Evolutionary conservation across 2,113 vertebrate species (phyloP).

Genomic region (Glaucomys volans): DNA sequence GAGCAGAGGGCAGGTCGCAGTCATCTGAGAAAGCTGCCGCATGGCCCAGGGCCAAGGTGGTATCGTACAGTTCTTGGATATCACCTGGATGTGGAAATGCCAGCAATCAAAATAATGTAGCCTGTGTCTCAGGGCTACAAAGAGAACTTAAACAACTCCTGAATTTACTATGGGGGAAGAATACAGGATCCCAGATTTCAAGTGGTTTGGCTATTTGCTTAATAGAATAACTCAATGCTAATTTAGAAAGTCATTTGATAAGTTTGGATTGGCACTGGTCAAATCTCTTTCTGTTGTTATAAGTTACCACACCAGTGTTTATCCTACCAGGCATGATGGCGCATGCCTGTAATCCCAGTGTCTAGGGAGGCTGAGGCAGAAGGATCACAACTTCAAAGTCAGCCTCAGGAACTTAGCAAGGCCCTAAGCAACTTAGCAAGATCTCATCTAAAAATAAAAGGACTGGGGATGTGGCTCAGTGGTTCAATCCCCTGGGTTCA

Average conservation of each 20-base stretch:
- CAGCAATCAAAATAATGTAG: background rate
- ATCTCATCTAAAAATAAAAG: too few species aligned
- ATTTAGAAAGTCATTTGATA: background rate
- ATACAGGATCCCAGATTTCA: background rate
- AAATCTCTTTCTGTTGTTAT: background rate
- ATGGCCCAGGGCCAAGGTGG: slow-evolving; percentile 91
- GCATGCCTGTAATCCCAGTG: too few species aligned
- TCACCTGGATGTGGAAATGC: slow-evolving; percentile 89
- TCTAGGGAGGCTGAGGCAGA: too few species aligned
- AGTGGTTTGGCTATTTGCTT: background rate
- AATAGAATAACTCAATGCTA: background rate
- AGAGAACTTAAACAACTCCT: background rate
- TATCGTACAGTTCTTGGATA: slow-evolving; percentile 93
- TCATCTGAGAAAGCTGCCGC: slow-evolving; percentile 97
- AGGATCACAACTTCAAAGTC: too few species aligned
- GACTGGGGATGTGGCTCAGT: too few species aligned
- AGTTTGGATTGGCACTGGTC: background rate
- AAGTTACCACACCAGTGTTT: background rate
- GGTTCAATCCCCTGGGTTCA: too few species aligned
- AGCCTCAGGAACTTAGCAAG: too few species aligned
- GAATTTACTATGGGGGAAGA: background rate
- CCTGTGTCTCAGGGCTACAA: background rate
- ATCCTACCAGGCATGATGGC: too few species aligned
- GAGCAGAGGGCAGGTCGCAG: slow-evolving; percentile 94
- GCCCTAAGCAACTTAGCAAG: too few species aligned